phyloP scores from a whole-genome alignment of 2,113 vertebrate genomes.

The Lipophrys pholis region DNA sequence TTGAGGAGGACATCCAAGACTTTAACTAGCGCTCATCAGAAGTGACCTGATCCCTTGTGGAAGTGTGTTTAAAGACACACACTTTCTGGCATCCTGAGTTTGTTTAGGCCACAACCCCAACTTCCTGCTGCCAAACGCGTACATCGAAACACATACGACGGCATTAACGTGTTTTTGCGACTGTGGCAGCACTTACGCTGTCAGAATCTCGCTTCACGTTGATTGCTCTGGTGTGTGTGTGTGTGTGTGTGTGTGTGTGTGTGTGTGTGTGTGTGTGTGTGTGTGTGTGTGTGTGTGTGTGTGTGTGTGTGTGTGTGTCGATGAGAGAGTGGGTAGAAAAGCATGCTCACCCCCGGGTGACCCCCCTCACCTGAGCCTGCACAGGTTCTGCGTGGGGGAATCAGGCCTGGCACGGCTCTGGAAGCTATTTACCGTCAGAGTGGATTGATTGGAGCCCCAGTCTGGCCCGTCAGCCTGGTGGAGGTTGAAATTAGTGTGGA shows the following conservation, averaged over 20 bases:
- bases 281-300: too few species aligned
- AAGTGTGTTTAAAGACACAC: constrained; percentile 60
- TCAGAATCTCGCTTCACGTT: constrained; percentile 38
- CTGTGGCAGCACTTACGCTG: constrained; percentile 45
- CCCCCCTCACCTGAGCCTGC: constrained; percentile 71
- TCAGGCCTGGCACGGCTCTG: constrained; percentile 78
- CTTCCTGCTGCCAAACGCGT: constrained; percentile 43
- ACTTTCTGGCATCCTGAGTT: constrained; percentile 69
- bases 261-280: too few species aligned
- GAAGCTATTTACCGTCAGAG: constrained; percentile 84
- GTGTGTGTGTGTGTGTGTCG: too few species aligned
- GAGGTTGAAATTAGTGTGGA: constrained; percentile 69
- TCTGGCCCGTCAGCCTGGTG: constrained; percentile 69
- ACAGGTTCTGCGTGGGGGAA: constrained; percentile 72
- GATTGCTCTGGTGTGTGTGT: constrained; percentile 42
- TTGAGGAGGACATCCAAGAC: constrained; percentile 60
- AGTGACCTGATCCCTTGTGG: constrained; percentile 61
- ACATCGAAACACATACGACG: constrained; percentile 42
- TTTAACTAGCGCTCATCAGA: constrained; percentile 57
- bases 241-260: too few species aligned
- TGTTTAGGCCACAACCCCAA: constrained; percentile 69
- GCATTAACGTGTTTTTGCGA: constrained; percentile 33
- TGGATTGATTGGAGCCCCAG: constrained; percentile 75
- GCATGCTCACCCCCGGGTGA: constrained; percentile 51
- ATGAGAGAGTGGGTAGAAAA: constrained; percentile 26